Conservation (phyloP, 2,888 invertebrate species). For the Tricholauxania praeusta region DNA sequence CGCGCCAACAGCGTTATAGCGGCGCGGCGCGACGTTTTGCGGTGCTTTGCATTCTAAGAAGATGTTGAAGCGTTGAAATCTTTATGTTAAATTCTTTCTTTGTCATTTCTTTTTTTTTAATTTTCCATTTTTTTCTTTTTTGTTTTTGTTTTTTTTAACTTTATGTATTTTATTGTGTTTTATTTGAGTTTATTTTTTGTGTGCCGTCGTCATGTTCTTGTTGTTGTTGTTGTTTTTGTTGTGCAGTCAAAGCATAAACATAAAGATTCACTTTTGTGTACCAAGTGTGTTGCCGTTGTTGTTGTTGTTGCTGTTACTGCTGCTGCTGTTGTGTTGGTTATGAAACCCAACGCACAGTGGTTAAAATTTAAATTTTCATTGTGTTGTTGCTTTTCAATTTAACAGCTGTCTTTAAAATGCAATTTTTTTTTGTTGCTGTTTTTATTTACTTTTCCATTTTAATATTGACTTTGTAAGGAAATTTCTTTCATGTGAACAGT, state of each 20-base stretch:
- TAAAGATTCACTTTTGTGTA: conserved; percentile 28
- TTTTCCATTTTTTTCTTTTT: conserved; percentile 30
- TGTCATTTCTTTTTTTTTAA: conserved; percentile 30
- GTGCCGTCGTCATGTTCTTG: background rate
- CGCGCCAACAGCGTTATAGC: background rate
- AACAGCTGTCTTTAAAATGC: background rate
- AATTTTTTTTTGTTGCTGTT: too few relatives aligned
- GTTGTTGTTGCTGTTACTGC: background rate
- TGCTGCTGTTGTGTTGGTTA: background rate
- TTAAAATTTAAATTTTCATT: background rate
- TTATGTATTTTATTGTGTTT: conserved; percentile 31
- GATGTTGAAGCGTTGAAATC: conserved; percentile 36
- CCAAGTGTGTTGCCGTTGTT: background rate
- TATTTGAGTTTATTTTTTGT: conserved; percentile 20
- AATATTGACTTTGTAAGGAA: too few relatives aligned
- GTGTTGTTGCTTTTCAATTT: background rate
- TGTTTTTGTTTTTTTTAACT: conserved; percentile 38
- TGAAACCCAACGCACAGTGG: conserved; percentile 14
- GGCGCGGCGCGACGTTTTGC: too few relatives aligned
- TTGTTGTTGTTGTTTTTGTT: conserved; percentile 14
- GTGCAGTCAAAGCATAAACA: conserved; percentile 5
- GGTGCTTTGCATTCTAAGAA: conserved; percentile 17
- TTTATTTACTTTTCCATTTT: too few relatives aligned
- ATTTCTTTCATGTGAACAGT: too few relatives aligned
- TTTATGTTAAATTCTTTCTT: conserved; percentile 32